Conservation (phyloP, 2,113 vertebrate species). For the Hoplias malabaricus region DNA sequence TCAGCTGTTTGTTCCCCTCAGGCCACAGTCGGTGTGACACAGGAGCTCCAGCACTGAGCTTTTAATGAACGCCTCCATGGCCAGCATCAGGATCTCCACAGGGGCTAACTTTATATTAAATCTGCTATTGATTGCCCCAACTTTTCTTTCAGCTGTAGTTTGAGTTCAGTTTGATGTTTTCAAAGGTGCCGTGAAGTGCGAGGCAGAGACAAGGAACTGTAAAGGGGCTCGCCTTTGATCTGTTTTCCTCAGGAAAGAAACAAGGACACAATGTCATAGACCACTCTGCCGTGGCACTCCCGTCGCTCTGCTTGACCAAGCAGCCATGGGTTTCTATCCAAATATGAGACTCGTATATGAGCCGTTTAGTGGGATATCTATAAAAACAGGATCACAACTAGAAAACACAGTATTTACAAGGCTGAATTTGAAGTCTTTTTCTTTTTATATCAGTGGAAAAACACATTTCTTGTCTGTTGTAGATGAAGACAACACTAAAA, state of each 20-base stretch:
- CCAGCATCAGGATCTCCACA: slow-evolving; percentile 47
- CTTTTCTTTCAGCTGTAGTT: slow-evolving; percentile 40
- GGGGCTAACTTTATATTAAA: slow-evolving; percentile 53
- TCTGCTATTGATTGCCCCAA: slow-evolving; percentile 50
- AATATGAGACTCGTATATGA: too few species aligned
- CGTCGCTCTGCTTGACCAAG: not conserved
- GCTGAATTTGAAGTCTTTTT: too few species aligned
- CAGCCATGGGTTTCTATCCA: not conserved
- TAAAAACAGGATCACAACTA: too few species aligned
- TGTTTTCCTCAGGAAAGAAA: not conserved
- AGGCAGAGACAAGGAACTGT: not conserved
- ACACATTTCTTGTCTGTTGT: too few species aligned
- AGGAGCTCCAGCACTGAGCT: slow-evolving; percentile 44
- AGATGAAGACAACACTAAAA: too few species aligned
- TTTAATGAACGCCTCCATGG: slow-evolving; percentile 54
- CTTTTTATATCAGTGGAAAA: too few species aligned
- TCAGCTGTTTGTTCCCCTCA: slow-evolving; percentile 40
- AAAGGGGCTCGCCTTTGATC: not conserved
- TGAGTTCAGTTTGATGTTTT: slow-evolving; percentile 27
- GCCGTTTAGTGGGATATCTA: too few species aligned
- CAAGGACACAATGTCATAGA: not conserved
- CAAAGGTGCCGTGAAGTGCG: slow-evolving; percentile 15
- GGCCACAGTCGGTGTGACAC: slow-evolving; percentile 41
- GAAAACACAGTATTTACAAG: too few species aligned
- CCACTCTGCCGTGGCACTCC: not conserved